phyloP scores from a whole-genome alignment of 2,113 vertebrate genomes.

The Motacilla alba region DNA sequence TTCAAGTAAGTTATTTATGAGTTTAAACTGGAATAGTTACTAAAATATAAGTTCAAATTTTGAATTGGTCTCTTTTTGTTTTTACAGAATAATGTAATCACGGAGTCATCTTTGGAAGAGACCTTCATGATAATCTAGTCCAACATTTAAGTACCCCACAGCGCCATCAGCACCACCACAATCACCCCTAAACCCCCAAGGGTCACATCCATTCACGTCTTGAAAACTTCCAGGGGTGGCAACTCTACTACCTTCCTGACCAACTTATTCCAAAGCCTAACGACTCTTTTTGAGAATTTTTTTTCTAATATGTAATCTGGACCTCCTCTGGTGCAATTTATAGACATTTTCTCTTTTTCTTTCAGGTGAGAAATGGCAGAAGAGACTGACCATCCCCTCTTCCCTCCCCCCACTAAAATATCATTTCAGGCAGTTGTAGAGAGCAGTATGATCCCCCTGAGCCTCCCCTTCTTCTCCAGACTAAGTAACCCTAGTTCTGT shows the following conservation, averaged over 20 bases:
- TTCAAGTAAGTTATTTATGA: background rate
- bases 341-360: background rate
- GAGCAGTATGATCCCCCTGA: accelerated
- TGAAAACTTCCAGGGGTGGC: background rate
- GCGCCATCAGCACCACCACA: background rate
- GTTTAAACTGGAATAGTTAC: background rate
- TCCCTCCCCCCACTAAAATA: background rate
- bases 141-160: background rate
- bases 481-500: background rate
- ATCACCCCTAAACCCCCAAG: background rate
- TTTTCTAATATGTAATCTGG: background rate
- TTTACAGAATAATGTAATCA: background rate
- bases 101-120: background rate
- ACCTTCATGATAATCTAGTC: background rate
- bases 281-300: background rate
- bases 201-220: background rate
- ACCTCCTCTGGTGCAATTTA: background rate
- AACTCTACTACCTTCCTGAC: too few species aligned
- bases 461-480: background rate
- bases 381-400: background rate
- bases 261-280: background rate
- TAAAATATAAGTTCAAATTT: background rate
- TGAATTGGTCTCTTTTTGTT: background rate
- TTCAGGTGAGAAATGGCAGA: background rate
- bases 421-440: background rate